Evolutionary conservation across 2,888 invertebrate genomes (phyloP).

Genomic region (Pseudoips prasinana): DNA sequence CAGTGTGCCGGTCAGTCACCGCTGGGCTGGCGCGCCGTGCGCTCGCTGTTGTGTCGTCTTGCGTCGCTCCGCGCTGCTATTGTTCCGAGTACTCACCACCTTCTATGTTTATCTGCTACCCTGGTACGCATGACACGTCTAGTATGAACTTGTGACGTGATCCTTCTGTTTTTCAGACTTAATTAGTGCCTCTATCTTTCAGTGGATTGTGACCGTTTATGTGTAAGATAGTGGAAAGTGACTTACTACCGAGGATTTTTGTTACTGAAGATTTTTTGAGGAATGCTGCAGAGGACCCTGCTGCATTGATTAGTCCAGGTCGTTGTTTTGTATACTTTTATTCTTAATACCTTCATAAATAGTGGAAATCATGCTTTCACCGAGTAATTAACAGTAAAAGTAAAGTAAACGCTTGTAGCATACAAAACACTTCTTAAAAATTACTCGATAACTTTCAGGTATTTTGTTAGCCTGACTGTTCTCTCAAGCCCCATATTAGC

Average conservation of each 20-base stretch:
- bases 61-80: constrained; percentile 45
- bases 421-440: too few relatives aligned
- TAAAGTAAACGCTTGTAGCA: too few relatives aligned
- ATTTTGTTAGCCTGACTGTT: too few relatives aligned
- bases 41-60: constrained; percentile 53
- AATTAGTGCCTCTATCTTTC: constrained; percentile 37
- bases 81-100: constrained; percentile 51
- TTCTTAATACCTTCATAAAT: background rate
- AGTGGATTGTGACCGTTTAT: constrained; percentile 70
- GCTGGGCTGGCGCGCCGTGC: constrained; percentile 73
- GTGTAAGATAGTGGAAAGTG: constrained; percentile 67
- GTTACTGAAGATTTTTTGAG: constrained; percentile 54
- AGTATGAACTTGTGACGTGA: constrained; percentile 64
- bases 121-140: constrained; percentile 57
- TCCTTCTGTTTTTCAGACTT: constrained; percentile 52
- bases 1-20: constrained; percentile 81
- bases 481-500: too few relatives aligned
- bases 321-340: constrained; percentile 17
- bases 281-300: constrained; percentile 45
- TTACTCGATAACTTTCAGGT: too few relatives aligned
- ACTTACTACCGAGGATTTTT: constrained; percentile 60
- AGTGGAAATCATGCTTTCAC: too few relatives aligned
- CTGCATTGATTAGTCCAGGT: constrained; percentile 54
- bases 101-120: constrained; percentile 63
- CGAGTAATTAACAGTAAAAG: too few relatives aligned